phyloP scores from a whole-genome alignment of 2,888 invertebrate genomes.

The Lysandra coridon region DNA sequence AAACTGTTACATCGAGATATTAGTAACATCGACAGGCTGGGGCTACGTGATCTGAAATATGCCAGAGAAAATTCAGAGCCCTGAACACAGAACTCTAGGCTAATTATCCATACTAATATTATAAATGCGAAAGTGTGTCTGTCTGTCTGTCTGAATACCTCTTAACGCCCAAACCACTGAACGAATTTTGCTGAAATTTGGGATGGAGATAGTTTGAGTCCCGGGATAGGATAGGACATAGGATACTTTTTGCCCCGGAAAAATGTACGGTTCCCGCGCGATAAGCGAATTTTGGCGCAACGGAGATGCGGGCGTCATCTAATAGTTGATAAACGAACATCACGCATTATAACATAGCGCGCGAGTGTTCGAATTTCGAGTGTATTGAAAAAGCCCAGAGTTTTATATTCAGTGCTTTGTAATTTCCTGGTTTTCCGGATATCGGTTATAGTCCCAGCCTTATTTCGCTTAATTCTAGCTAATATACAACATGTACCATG shows the following conservation, averaged over 20 bases:
- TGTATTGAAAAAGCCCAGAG: neutral
- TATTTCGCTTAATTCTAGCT: constrained; percentile 41
- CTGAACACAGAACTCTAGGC: neutral
- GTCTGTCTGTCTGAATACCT: no score
- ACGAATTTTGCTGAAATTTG: no score
- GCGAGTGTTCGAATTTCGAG: neutral
- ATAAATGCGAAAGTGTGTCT: no score
- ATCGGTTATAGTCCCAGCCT: neutral
- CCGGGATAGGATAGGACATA: no score
- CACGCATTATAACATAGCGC: neutral
- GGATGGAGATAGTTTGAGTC: no score
- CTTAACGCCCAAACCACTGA: no score
- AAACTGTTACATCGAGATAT: constrained; percentile 46
- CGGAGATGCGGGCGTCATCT: no score
- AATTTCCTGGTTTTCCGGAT: neutral
- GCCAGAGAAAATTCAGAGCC: neutral
- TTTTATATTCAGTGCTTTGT: neutral
- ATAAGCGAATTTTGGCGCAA: no score
- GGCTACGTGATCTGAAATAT: neutral
- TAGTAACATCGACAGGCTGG: constrained; percentile 39
- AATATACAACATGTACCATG: constrained; percentile 39
- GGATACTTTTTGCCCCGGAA: no score
- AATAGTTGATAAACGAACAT: no score
- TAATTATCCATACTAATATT: no score
- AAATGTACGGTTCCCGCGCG: no score